phyloP scores from a whole-genome alignment of 2,797 vertebrate genomes.

The Mycteria americana region DNA sequence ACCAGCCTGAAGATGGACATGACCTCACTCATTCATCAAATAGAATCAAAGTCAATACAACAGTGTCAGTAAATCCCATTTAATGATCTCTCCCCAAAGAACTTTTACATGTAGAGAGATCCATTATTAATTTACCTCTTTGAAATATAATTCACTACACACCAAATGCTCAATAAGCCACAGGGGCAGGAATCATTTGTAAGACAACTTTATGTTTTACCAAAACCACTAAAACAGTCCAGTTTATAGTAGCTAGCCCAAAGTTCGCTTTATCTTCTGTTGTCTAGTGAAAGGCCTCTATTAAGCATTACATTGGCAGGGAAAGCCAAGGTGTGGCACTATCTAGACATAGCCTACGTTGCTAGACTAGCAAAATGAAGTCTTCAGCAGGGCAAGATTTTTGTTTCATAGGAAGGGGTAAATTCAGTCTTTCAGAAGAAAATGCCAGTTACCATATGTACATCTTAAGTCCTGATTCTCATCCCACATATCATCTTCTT shows the following conservation, averaged over 20 bases:
- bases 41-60: background rate
- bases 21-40: background rate
- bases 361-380: background rate
- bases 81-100: background rate
- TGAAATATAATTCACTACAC: background rate
- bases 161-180: background rate
- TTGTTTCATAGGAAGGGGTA: background rate
- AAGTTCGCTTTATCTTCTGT: background rate
- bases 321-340: background rate
- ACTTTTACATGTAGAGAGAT: background rate
- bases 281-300: background rate
- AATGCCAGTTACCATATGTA: background rate
- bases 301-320: background rate
- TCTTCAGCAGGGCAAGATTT: background rate
- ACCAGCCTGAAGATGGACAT: background rate
- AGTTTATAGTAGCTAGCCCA: background rate
- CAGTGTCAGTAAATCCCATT: background rate
- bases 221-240: background rate
- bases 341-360: background rate
- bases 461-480: background rate
- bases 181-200: background rate
- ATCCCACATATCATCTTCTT: background rate
- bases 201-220: background rate
- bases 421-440: background rate
- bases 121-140: background rate